Base-by-base conservation (phyloP, 2,113 vertebrate species). In the Pseudorhombus dupliciocellatus region DNA sequence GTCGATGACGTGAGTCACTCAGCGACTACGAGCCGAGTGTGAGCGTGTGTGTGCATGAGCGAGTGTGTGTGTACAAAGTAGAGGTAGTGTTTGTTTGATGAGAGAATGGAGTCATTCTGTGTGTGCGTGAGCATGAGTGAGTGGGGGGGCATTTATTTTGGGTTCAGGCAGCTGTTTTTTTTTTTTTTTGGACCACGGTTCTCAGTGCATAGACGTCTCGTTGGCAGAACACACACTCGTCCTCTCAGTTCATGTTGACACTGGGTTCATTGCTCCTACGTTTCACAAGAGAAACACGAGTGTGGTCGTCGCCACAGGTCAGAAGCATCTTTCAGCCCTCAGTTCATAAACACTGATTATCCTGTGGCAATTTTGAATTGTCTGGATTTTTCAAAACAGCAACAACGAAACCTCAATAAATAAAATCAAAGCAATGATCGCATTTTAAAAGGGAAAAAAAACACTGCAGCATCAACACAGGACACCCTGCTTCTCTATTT, bases 401-500 rank as follows among this genome's bases (percentile, higher is more conserved):
- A 86, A 89, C 55, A 75, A 72, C 62, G 78, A 84, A 79, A 77
- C 64, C 46, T 75, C 12, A 84, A 90, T 89, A 90, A 92, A 88
- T 89, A 78, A 91, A 81, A 62, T 60, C 66, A 83, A 82, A 48
- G 58, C 53, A 75, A 80, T 25, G 75, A 81, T 81, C 70, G 72
- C 75, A 80, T 84, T 83, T 62, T 16, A 63, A 77, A 61, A 56
- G 73, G 64, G 20, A 51, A 65, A 83, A 65, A 83, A 80, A 76
- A 61, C 83, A 88, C 82, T 81, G 83, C 89, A 90, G 91, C 88
- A 89, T 93, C 72, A 78, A 71, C 72, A 88, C 84, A 89, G 83
- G 89, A 87, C 62, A 79, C 60, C 82, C 77, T 86, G 83, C 72
- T 64, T 79, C 75, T 81, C 73, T 68, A 75, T 53, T 71, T 22